Base-by-base conservation (phyloP, 2,113 vertebrate genomes). In the Python bivittatus region DNA sequence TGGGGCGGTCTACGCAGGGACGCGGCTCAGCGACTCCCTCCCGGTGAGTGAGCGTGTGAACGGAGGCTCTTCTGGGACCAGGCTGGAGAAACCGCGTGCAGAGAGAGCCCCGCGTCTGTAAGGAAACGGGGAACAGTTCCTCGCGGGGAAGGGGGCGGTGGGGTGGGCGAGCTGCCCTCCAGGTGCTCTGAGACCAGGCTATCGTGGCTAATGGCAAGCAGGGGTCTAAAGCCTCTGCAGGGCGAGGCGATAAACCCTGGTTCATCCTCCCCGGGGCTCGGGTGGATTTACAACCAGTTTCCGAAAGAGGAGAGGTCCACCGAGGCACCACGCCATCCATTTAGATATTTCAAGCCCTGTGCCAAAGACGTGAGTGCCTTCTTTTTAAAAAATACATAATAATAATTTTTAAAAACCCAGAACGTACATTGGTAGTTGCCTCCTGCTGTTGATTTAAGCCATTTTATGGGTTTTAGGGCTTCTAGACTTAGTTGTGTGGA, bases 1-100 rank as follows among this genome's bases (percentile, higher is more conserved):
- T 29, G 96, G 97, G 13, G 94, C 96, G 0, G 97, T 97, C 33
- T 97, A 96, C 29, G 93, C 94, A 1, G 97, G 96, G n/a, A 94
- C 93, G n/a, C 90, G 95, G 10, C 94, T 94, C 54, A 86, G 89
- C 13, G 96, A 97, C 56, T 95, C 96, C 56, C 48, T 96, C n/a
- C 95, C 94, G 88, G 97, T 97, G 93, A 97, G 95, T 60, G 2
- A 10, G 25, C 4, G 44, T 17, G 22, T 33, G 79, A 54, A 9
- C 33, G 48, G 57, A 0, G 42, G 8, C 17, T n/a, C 12, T 38
- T 53, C 27, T 6, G 83, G 42, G 42, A 6, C 23, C 42, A 5
- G 25, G 38, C 12, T 52, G 25, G 12, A 52, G 84, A 27, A 48
- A 44, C 22, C 42, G 10, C 27, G 23, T 3, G 11, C 0, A 6